phyloP scores from a whole-genome alignment of 92 coral and sea anemone species.

The Umimayanthus kanabou region DNA sequence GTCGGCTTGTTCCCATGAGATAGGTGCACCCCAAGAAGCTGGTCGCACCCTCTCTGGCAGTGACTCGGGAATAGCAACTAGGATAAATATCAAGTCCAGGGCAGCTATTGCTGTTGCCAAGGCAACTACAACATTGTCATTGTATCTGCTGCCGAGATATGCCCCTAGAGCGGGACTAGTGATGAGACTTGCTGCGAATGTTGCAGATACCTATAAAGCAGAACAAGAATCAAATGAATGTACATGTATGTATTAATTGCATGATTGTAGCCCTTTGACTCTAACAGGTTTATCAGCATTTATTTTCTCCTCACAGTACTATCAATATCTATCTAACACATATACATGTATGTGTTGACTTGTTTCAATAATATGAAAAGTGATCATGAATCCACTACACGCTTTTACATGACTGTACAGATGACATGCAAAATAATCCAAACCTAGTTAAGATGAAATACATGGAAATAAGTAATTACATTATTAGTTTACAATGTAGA shows the following conservation, averaged over 20 bases:
- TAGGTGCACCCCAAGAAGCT: slow-evolving; percentile 99
- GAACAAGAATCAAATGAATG: background rate
- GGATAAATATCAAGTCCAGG: slow-evolving; percentile 83
- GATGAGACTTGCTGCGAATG: slow-evolving; percentile 97
- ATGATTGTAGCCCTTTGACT: too few relatives aligned
- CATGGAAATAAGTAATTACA: too few relatives aligned
- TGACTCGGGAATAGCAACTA: slow-evolving; percentile 95
- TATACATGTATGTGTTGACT: too few relatives aligned
- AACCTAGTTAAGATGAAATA: too few relatives aligned
- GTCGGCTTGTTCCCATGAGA: slow-evolving; percentile 99
- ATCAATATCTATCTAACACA: too few relatives aligned
- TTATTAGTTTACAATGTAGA: too few relatives aligned
- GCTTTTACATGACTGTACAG: too few relatives aligned
- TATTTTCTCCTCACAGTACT: too few relatives aligned
- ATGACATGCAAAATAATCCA: too few relatives aligned
- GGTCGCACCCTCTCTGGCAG: slow-evolving; percentile 97
- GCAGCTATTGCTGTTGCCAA: slow-evolving; percentile 93
- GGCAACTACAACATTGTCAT: slow-evolving; percentile 91
- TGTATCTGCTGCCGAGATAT: slow-evolving; percentile 74
- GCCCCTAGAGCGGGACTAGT: slow-evolving; percentile 98
- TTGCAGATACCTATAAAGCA: slow-evolving; percentile 88
- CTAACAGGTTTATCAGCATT: too few relatives aligned
- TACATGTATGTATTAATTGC: background rate
- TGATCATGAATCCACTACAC: too few relatives aligned
- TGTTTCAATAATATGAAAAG: too few relatives aligned